phyloP scores from a whole-genome alignment of 2,797 vertebrate species.

The Eutrigla gurnardus region DNA sequence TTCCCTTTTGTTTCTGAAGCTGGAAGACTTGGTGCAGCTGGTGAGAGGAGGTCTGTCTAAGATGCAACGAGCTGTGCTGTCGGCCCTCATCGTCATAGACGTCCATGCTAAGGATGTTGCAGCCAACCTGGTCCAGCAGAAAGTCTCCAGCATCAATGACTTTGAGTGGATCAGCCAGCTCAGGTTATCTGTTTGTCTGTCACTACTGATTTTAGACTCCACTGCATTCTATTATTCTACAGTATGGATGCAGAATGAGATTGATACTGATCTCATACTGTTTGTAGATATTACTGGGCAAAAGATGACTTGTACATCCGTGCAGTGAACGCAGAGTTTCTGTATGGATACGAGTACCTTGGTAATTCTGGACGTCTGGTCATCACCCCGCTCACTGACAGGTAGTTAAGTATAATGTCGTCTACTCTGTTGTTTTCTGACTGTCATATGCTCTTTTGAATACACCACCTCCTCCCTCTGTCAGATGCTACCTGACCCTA shows the following conservation, averaged over 20 bases:
- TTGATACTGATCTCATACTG: constrained; percentile 7
- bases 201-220: neutral
- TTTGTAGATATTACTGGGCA: constrained; percentile 91
- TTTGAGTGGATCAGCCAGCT: constrained; percentile 98
- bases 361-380: constrained; percentile 93
- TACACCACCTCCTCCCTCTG: neutral
- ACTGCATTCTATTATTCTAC: neutral
- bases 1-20: constrained; percentile 71
- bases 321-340: constrained; percentile 93
- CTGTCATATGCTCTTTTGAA: neutral
- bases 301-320: constrained; percentile 88
- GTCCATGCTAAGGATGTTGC: constrained; percentile 94
- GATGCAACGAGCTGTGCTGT: constrained; percentile 89
- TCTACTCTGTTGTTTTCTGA: neutral
- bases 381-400: constrained; percentile 96
- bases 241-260: constrained; percentile 1
- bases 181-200: constrained; percentile 80
- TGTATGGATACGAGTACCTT: constrained; percentile 96
- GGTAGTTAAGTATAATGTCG: constrained; percentile 73
- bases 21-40: constrained; percentile 89
- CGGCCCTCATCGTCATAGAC: constrained; percentile 95
- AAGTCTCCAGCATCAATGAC: constrained; percentile 86
- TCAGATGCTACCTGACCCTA: constrained; percentile 93
- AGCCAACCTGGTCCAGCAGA: constrained; percentile 88
- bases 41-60: constrained; percentile 88